Conservation (phyloP, 1,140 invertebrate species). For the Zaprionus capensis region DNA sequence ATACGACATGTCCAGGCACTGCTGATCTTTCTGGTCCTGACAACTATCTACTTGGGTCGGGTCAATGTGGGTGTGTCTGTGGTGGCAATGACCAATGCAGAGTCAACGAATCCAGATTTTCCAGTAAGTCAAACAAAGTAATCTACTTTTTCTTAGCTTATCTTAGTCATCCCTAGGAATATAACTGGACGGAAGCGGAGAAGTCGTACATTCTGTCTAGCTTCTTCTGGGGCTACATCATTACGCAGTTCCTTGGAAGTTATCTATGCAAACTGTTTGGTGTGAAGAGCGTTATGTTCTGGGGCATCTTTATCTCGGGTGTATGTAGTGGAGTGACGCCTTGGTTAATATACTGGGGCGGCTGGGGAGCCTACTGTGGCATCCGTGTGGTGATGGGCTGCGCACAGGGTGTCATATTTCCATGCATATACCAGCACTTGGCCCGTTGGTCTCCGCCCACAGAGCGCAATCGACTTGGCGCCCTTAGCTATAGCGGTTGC, state of each 20-base stretch:
- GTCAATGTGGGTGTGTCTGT: constrained; percentile 70
- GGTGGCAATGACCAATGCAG: constrained; percentile 73
- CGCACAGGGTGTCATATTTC: constrained; percentile 91
- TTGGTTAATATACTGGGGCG: constrained; percentile 65
- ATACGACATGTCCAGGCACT: constrained; percentile 68
- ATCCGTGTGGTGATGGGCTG: constrained; percentile 91
- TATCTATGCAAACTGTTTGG: constrained; percentile 88
- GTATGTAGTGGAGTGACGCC: constrained; percentile 84
- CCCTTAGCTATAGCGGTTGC: constrained; percentile 87
- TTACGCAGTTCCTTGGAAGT: constrained; percentile 88
- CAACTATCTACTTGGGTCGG: constrained; percentile 56
- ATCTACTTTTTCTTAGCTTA: no score
- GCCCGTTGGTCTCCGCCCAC: constrained; percentile 85
- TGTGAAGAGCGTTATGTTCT: constrained; percentile 87
- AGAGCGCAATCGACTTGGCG: constrained; percentile 87
- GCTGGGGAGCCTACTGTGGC: constrained; percentile 87
- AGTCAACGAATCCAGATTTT: constrained; percentile 85
- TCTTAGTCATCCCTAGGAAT: constrained; percentile 60
- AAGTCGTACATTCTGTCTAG: constrained; percentile 87
- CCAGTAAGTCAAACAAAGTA: constrained; percentile 26
- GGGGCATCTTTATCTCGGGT: constrained; percentile 85
- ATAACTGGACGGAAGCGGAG: constrained; percentile 85
- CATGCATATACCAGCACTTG: constrained; percentile 88
- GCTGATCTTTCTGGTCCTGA: constrained; percentile 63
- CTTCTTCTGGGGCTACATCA: constrained; percentile 87